Conservation (phyloP, 2,113 vertebrate species). For the Misgurnus mizolepis region DNA sequence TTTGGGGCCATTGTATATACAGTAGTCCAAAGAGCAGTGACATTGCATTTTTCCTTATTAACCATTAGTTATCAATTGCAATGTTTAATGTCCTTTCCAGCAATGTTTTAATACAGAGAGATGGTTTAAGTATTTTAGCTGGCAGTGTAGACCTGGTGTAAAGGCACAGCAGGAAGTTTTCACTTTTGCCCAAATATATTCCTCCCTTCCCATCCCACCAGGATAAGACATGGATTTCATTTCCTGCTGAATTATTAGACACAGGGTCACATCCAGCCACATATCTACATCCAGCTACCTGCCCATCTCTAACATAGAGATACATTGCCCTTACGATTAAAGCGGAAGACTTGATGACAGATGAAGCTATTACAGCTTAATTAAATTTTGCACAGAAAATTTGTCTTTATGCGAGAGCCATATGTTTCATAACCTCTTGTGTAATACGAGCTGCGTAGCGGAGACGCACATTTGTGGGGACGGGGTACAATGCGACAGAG, state of each 20-base stretch:
- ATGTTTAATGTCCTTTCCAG: background rate
- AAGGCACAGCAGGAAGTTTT: slow-evolving; percentile 35
- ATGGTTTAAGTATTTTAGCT: background rate
- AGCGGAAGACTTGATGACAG: slow-evolving; percentile 69
- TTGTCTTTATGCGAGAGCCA: slow-evolving; percentile 62
- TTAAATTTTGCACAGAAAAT: slow-evolving; percentile 71
- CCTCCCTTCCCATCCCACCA: slow-evolving; percentile 38
- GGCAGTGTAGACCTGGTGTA: slow-evolving; percentile 2
- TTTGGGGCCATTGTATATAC: no score
- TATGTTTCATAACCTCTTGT: slow-evolving; percentile 68
- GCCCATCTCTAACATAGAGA: slow-evolving; percentile 59
- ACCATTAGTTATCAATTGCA: background rate
- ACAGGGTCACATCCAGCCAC: slow-evolving; percentile 55
- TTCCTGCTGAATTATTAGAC: slow-evolving; percentile 63
- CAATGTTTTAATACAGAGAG: background rate
- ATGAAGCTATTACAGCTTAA: slow-evolving; percentile 73
- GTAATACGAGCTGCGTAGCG: slow-evolving; percentile 57
- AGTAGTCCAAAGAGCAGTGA: no score
- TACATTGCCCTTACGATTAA: slow-evolving; percentile 68
- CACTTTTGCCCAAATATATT: slow-evolving; percentile 42
- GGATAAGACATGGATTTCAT: slow-evolving; percentile 57
- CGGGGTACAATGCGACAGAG: slow-evolving; percentile 64
- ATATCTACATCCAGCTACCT: slow-evolving; percentile 57
- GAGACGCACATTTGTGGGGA: slow-evolving; percentile 58
- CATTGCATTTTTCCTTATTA: no score